A percentile compares a stretch with the other conserved stretches of the same genome.
phyloP scores from a whole-genome alignment of 1,140 invertebrate species.

The Nymphalis io region DNA sequence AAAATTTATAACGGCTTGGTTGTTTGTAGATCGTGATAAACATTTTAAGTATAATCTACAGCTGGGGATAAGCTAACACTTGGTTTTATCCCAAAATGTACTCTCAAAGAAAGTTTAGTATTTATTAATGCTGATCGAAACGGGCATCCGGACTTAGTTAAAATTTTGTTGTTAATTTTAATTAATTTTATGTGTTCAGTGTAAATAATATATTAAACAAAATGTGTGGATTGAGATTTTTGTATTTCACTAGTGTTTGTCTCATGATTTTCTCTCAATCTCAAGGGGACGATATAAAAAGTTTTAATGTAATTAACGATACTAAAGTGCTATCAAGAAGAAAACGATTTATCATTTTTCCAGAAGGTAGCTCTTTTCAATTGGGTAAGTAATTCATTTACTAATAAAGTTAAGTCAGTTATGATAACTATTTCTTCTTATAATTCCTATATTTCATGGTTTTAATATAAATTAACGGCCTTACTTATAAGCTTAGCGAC shows the following conservation, averaged over 20 bases:
- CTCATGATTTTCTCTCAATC: constrained; percentile 13
- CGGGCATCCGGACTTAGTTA: background rate
- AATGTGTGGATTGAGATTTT: constrained; percentile 2
- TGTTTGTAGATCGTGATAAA: constrained; percentile 67
- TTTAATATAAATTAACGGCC: too few relatives aligned
- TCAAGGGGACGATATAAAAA: constrained; percentile 9
- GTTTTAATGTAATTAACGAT: constrained; percentile 25
- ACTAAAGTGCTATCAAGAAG: constrained; percentile 81
- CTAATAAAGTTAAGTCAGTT: too few relatives aligned
- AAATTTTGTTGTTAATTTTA: background rate
- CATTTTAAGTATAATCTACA: constrained; percentile 47
- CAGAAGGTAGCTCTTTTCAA: constrained; percentile 89
- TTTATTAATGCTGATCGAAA: background rate
- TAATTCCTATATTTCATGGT: too few relatives aligned
- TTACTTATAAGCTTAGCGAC: too few relatives aligned
- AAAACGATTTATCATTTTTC: constrained; percentile 88
- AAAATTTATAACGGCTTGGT: constrained; percentile 41
- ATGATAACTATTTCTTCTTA: too few relatives aligned
- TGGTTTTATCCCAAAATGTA: constrained; percentile 39
- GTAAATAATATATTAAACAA: background rate
- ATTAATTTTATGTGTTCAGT: background rate
- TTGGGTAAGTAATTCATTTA: constrained; percentile 81
- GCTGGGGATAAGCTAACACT: constrained; percentile 40
- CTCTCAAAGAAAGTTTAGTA: background rate
- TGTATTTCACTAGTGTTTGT: background rate